Base-by-base conservation (phyloP, 2,797 vertebrate genomes). In the Darevskia mixta region DNA sequence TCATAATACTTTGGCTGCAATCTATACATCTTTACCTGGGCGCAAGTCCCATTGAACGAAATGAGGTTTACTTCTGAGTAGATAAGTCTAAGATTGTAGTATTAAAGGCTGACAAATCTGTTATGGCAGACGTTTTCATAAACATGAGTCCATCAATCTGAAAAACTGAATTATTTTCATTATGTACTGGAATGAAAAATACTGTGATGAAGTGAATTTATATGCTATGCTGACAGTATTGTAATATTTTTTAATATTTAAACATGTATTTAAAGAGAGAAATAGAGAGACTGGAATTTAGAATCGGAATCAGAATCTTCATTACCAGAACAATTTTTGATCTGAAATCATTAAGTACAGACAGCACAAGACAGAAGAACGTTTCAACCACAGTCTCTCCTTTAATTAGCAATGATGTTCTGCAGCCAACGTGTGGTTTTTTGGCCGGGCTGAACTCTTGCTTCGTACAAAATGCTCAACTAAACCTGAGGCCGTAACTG, bases 391-490 rank as follows among this genome's bases (percentile, higher is more conserved):
- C 85, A 86, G 82, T 86, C 83, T 86, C 77, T 69, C 45, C 41
- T 76, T 64, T 90, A 89, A 89, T 87, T 82, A 64, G 8, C 23
- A 7, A 73, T 20, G 13, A 71, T 55, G 20, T 66, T 88, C 61
- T 71, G 67, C 43, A 45, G 41, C 1, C 29, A 82, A 69, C 18
- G 25, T 79, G 66, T 85, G 75, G 81, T 73, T 88, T 93, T 93
- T 93, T 85, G 86, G 69, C 75, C 78, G 91, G 90, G 17, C 73
- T 93, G 82, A 91, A 85, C 80, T 90, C 87, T 85, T 55, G 80
- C 66, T 88, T 91, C 0, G 0, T 82, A 90, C 83, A 3, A 79
- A 84, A 82, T 66, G 73, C 41, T 82, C 66, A 72, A 87, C 49
- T 55, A 55, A 55, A 55, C 4, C 49, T 55, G 49, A 55, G 49